Conservation (phyloP, 1,140 invertebrate species). For the Calephelis virginiensis region DNA sequence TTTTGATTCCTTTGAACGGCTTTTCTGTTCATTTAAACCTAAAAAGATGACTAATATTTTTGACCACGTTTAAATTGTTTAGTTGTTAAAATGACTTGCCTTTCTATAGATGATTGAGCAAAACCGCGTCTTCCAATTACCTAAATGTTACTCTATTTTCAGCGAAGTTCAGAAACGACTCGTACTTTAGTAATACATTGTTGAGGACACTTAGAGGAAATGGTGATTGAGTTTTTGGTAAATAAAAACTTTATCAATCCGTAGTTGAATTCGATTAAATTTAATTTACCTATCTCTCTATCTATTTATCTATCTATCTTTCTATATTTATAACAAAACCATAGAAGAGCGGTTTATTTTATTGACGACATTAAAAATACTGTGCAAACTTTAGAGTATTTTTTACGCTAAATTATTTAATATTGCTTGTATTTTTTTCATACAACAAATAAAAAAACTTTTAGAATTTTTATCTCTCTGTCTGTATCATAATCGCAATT, state of each 20-base stretch:
- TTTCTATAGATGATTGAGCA: slow-evolving; percentile 23
- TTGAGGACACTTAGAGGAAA: slow-evolving; percentile 8
- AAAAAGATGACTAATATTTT: slow-evolving; percentile 16
- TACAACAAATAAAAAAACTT: too few species aligned
- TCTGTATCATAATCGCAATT: too few species aligned
- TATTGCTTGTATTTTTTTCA: too few species aligned
- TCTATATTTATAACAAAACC: too few species aligned
- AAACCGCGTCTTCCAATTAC: slow-evolving; percentile 21
- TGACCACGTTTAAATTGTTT: slow-evolving; percentile 3
- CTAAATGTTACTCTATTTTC: slow-evolving; percentile 26
- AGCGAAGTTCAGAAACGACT: slow-evolving; percentile 20
- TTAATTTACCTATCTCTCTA: too few species aligned
- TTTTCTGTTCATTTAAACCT: slow-evolving; percentile 2
- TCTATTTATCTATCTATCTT: too few species aligned
- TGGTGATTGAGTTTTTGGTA: neutral
- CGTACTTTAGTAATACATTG: slow-evolving; percentile 10
- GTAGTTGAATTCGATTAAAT: too few species aligned
- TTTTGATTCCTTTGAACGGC: too few species aligned
- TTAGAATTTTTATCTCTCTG: too few species aligned
- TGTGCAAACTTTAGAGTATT: too few species aligned
- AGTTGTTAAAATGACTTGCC: slow-evolving; percentile 25
- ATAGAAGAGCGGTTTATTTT: neutral
- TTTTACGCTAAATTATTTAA: too few species aligned
- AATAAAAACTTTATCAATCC: neutral
- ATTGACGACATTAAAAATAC: neutral